phyloP scores from a whole-genome alignment of 2,888 invertebrate species.

The Anorthoa munda region DNA sequence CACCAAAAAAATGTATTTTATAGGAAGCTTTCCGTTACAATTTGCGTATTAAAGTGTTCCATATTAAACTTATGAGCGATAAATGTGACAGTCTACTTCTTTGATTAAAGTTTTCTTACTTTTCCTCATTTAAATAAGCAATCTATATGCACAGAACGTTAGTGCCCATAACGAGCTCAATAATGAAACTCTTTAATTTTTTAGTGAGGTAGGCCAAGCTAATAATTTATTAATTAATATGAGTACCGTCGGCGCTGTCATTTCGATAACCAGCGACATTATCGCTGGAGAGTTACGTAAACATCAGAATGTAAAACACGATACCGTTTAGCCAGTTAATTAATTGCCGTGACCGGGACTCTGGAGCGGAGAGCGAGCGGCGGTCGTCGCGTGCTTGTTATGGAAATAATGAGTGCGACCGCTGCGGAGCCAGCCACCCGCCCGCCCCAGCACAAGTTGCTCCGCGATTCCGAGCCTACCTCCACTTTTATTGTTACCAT shows the following conservation, averaged over 20 bases:
- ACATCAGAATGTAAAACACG: slow-evolving; percentile 90
- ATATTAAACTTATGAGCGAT: slow-evolving; percentile 42
- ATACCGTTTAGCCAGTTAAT: slow-evolving; percentile 90
- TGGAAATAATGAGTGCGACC: slow-evolving; percentile 88
- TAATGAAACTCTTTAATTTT: slow-evolving; percentile 88
- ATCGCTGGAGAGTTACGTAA: slow-evolving; percentile 89
- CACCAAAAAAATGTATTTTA: slow-evolving; percentile 61
- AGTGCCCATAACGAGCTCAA: slow-evolving; percentile 82
- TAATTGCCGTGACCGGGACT: slow-evolving; percentile 87
- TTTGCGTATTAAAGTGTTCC: slow-evolving; percentile 39
- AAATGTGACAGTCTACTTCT: slow-evolving; percentile 59
- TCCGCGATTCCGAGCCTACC: slow-evolving; percentile 67
- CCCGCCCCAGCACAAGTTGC: slow-evolving; percentile 81
- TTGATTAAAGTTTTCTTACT: slow-evolving; percentile 73
- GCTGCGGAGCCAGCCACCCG: slow-evolving; percentile 67
- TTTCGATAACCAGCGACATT: slow-evolving; percentile 85
- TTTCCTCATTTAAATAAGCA: slow-evolving; percentile 84
- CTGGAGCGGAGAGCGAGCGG: slow-evolving; percentile 75
- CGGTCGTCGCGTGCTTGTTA: slow-evolving; percentile 86
- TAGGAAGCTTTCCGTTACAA: slow-evolving; percentile 37
- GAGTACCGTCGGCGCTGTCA: slow-evolving; percentile 83
- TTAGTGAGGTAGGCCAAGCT: slow-evolving; percentile 85
- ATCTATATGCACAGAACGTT: slow-evolving; percentile 86
- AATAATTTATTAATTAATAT: slow-evolving; percentile 89
- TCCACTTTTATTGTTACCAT: slow-evolving; percentile 80